Evolutionary conservation across 2,797 vertebrate genomes (phyloP).

Genomic region (Esox masquinongy): DNA sequence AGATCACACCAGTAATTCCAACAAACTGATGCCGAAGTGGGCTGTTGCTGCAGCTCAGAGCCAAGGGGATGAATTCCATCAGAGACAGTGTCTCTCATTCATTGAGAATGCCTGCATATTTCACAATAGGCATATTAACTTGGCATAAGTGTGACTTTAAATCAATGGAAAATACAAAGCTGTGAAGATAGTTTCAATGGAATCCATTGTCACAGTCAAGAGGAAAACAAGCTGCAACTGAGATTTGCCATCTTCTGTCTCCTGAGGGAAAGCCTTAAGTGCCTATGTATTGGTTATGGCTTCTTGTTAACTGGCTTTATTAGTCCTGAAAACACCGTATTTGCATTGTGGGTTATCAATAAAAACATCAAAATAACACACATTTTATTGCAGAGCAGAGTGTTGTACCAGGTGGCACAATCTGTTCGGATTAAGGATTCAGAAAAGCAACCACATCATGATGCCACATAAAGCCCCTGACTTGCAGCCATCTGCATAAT

Average conservation of each 20-base stretch:
- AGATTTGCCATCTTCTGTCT: constrained; percentile 47
- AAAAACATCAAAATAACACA: too few relatives aligned
- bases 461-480: too few relatives aligned
- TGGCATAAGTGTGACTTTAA: constrained; percentile 56
- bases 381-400: too few relatives aligned
- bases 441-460: too few relatives aligned
- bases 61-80: neutral
- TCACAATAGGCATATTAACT: constrained; percentile 18
- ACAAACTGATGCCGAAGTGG: constrained; percentile 14
- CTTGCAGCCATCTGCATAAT: too few relatives aligned
- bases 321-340: constrained; percentile 13
- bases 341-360: too few relatives aligned
- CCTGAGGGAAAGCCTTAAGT: constrained; percentile 42
- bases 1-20: constrained; percentile 1
- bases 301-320: constrained; percentile 13
- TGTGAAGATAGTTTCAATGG: constrained; percentile 58
- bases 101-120: constrained; percentile 29
- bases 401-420: too few relatives aligned
- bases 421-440: too few relatives aligned
- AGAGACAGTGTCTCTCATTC: constrained; percentile 25
- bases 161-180: constrained; percentile 54
- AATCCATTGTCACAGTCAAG: constrained; percentile 56
- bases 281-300: constrained; percentile 48
- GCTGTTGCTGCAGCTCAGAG: constrained; percentile 12
- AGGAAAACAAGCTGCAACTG: constrained; percentile 60